Evolutionary conservation across 2,797 vertebrate genomes (phyloP), one percentile per base, ranked within the genome.

Genomic region (Halcyon chelicuti): DNA sequence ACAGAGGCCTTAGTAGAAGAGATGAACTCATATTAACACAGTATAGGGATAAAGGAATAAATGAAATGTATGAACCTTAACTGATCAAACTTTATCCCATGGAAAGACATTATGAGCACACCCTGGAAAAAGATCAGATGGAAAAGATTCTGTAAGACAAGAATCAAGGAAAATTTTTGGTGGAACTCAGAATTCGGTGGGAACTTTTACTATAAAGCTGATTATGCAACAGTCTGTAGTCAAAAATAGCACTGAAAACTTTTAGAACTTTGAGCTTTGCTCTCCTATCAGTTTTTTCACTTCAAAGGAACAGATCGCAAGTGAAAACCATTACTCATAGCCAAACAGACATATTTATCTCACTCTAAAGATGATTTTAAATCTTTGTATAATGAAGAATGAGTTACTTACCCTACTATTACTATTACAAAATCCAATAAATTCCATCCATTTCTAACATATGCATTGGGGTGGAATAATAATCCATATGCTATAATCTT

Each of bases 351-450:
- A 18, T 9, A 44, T 5, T 28, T 40, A 73, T 13, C 17, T 74
- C 35, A 66, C 18, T 18, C 14, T 26, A 87, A 83, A 89, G 26
- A 76, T 54, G 35, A 71, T 15, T 42, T 68, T 5, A 74, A 86
- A 51, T 9, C 26, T 72, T 93, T 71, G 12, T 46, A 46, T 18
- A 72, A 66, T 37, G 19, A 92, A 94, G 33, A 22, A 42, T 17
- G 71, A 47, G 26, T 61, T 77, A 99, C 99, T 99, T 98, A 99
- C 99, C 99, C 99, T 94, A 99, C 99, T 96, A 99, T 98, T 95
- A 99, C 99, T 98, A 99, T 99, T 98, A 99, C 98, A 97, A 99
- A 99, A 98, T 99, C 99, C 99, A 99, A 98, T 98, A 99, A 99
- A 98, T 99, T 99, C 99, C 99, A 99, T 97, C 99, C 99, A 65